These are phyloP conservation scores for Muricea muricata DNA, from an alignment of 92 coral and sea anemone species.

Conservation along the genomic window DNA sequence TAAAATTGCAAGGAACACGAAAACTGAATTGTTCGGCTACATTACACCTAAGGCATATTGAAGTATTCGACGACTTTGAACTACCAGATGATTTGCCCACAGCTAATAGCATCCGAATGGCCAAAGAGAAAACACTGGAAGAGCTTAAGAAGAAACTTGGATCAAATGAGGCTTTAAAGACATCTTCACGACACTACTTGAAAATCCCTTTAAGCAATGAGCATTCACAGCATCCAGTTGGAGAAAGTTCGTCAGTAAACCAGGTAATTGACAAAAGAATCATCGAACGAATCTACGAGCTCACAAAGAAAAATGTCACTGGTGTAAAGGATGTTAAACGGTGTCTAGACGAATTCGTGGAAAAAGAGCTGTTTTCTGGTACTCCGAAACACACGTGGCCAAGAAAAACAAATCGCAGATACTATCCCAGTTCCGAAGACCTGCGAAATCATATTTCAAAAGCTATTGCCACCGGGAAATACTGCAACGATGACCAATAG, in stretches of 20 bases:
- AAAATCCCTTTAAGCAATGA: constrained; percentile 54
- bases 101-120: constrained; percentile 23
- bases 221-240: constrained; percentile 54
- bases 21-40: constrained; percentile 64
- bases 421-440: not conserved
- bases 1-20: constrained; percentile 56
- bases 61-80: constrained; percentile 37
- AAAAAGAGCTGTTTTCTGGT: not conserved
- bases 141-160: constrained; percentile 25
- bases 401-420: constrained; percentile 4
- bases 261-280: constrained; percentile 48
- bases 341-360: constrained; percentile 6
- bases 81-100: not conserved
- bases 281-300: constrained; percentile 39
- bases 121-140: constrained; percentile 15
- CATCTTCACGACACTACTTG: constrained; percentile 38
- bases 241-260: constrained; percentile 31
- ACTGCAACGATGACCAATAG: constrained; percentile 58
- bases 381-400: constrained; percentile 11
- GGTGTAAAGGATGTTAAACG: not conserved
- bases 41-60: constrained; percentile 49
- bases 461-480: constrained; percentile 54
- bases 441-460: constrained; percentile 51
- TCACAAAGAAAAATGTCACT: not conserved
- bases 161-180: not conserved